Percentiles rank a stretch among this genome's conserved stretches.
These are phyloP conservation scores for Gastrophysa polygoni DNA, from an alignment of 2,888 invertebrate genomes.

Conservation along the genomic window DNA sequence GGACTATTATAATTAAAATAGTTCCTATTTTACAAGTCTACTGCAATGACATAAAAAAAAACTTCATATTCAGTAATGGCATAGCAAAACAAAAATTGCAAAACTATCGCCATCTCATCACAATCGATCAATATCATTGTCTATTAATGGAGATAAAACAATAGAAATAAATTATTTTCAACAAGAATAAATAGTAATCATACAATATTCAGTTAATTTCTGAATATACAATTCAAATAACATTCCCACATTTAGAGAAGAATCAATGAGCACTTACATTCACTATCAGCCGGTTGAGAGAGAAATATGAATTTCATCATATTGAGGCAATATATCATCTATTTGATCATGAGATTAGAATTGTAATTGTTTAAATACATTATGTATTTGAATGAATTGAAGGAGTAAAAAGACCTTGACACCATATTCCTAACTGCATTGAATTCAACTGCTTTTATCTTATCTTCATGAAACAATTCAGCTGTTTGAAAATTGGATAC, in stretches of 20 bases:
- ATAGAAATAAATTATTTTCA: slow-evolving; percentile 20
- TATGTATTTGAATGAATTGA: not conserved
- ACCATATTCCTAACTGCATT: not conserved
- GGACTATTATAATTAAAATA: slow-evolving; percentile 26
- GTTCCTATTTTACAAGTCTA: slow-evolving; percentile 34
- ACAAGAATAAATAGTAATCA: not conserved
- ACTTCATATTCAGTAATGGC: slow-evolving; percentile 31
- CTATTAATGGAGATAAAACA: slow-evolving; percentile 30
- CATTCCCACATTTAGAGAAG: not conserved
- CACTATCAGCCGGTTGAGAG: too few species aligned
- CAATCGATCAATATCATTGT: slow-evolving; percentile 37
- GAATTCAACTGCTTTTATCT: not conserved
- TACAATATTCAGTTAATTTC: not conserved
- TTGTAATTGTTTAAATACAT: too few species aligned
- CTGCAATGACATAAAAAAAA: slow-evolving; percentile 29
- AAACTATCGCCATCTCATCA: slow-evolving; percentile 47
- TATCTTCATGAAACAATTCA: not conserved
- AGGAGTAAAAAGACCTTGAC: not conserved
- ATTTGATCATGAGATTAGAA: too few species aligned
- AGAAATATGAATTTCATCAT: too few species aligned
- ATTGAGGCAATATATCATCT: too few species aligned
- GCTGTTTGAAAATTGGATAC: not conserved
- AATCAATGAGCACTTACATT: too few species aligned
- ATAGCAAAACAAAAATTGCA: slow-evolving; percentile 43
- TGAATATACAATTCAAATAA: not conserved